Percentiles rank a stretch among this genome's conserved stretches.
phyloP scores from a whole-genome alignment of 2,797 vertebrate species.

The Otus scops region DNA sequence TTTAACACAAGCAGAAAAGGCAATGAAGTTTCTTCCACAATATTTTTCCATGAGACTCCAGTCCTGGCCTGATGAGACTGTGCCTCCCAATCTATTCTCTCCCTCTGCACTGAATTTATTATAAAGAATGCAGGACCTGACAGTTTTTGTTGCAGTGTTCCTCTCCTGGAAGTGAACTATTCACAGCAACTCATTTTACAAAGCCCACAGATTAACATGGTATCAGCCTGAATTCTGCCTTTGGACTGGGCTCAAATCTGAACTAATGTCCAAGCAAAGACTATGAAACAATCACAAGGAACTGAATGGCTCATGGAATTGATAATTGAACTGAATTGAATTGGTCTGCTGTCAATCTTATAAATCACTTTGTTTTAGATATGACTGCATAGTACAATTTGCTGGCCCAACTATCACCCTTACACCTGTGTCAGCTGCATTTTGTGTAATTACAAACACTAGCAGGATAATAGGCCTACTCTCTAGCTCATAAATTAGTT shows the following conservation, averaged over 20 bases:
- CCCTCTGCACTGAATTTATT: neutral
- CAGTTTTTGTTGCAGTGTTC: neutral
- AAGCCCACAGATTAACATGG: neutral
- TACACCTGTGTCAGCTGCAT: neutral
- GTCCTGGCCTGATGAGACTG: neutral
- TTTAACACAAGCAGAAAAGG: neutral
- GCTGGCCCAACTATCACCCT: neutral
- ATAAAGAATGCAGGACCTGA: neutral
- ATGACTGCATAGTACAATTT: neutral
- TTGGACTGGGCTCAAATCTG: neutral
- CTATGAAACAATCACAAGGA: neutral
- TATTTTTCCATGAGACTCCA: neutral
- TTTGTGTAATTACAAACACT: neutral
- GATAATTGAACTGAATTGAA: neutral
- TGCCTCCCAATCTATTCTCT: neutral
- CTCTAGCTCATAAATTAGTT: neutral
- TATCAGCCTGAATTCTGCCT: neutral
- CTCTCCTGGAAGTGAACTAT: neutral
- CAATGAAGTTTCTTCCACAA: neutral
- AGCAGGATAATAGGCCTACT: neutral
- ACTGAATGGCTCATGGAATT: neutral
- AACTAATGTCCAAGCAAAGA: neutral
- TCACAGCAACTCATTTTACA: neutral
- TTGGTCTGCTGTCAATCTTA: neutral
- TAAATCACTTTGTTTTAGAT: neutral